Evolutionary conservation across 2,797 vertebrate species (phyloP).

Genomic region (Acanthopagrus latus): DNA sequence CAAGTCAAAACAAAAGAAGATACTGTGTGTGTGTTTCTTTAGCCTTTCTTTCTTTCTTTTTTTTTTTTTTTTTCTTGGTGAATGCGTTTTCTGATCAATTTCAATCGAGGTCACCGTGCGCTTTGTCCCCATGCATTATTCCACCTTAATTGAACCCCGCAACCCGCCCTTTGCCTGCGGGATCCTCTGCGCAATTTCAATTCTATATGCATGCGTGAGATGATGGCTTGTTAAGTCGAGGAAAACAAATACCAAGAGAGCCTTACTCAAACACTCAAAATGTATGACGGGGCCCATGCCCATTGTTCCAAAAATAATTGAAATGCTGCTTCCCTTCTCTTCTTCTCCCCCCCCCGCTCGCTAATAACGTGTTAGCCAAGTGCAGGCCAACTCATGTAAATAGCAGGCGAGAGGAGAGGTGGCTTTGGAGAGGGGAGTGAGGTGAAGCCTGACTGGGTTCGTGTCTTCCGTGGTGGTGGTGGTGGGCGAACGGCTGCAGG

Average conservation of each 20-base stretch:
- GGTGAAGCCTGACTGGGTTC: slow-evolving; percentile 52
- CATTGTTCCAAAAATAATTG: slow-evolving; percentile 65
- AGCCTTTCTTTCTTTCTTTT: background rate
- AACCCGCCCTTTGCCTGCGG: slow-evolving; percentile 74
- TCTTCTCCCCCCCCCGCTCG: slow-evolving; percentile 10
- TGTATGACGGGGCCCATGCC: slow-evolving; percentile 56
- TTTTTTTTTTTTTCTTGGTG: slow-evolving; percentile 26
- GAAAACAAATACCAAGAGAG: slow-evolving; percentile 78
- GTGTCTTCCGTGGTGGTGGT: slow-evolving; percentile 28
- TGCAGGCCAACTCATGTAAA: slow-evolving; percentile 62
- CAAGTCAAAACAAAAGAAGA: slow-evolving; percentile 67
- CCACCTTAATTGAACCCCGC: slow-evolving; percentile 78
- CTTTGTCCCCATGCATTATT: slow-evolving; percentile 80
- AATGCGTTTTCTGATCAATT: slow-evolving; percentile 75
- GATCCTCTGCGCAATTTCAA: slow-evolving; percentile 61
- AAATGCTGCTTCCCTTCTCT: slow-evolving; percentile 54
- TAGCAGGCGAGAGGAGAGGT: slow-evolving; percentile 51
- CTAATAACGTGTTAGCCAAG: slow-evolving; percentile 61
- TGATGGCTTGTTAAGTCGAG: slow-evolving; percentile 78
- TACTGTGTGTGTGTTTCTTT: slow-evolving; percentile 14
- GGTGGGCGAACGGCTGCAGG: slow-evolving; percentile 68
- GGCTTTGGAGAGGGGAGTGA: slow-evolving; percentile 39
- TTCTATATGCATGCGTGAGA: slow-evolving; percentile 72
- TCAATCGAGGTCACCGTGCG: slow-evolving; percentile 74
- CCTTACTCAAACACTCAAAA: slow-evolving; percentile 71